Base-by-base conservation (phyloP, 1,140 invertebrate species). In the Drosophila subpulchrella region DNA sequence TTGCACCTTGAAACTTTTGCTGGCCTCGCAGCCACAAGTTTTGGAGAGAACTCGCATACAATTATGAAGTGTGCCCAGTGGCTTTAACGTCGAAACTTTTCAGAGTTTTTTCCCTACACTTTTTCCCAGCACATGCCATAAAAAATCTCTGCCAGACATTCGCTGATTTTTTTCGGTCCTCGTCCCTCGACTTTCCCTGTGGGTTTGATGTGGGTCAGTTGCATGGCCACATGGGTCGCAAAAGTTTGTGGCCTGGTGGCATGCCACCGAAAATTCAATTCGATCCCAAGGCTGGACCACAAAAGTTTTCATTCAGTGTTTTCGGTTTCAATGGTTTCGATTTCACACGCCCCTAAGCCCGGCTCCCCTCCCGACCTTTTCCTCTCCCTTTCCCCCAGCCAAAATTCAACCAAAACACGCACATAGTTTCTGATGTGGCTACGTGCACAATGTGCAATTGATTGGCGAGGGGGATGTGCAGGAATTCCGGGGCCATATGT, bases 261-360 rank as follows among this genome's bases (percentile, higher is more conserved):
- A 41, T 61, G 68, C 75, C 50, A 55, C 67, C 36, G 47, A 74
- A 85, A 85, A 83, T 86, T 80, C 82, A 85, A 85, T 83, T 79
- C 72, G 48, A 88, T 73, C 67, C 67, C 79, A 83, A 88, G 83
- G 83, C 76, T 86, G 71, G 32, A 56, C 66, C 66, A 36, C 76
- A 77, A 70, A 86, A 88, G 56, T 89, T 80, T 88, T 80, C 83
- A 88, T 80, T 77, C 76, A 68, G 72, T 65, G 84, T 79, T 88
- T 88, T 88, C 84, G 75, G 78, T 86, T 86, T 86, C 67, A 88
- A 73, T 83, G 67, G 84, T 83, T 83, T 86, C 83, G 79, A 83
- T 88, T 89, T 88, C 83, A 76, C 83, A 88, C 84, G 84, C 72
- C 63, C 58, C 70, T 59, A 51, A 85, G 57, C 44, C 56, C 48